These are phyloP conservation scores for Anthophora plumipes DNA, from an alignment of 2,888 invertebrate species.

Conservation along the genomic window DNA sequence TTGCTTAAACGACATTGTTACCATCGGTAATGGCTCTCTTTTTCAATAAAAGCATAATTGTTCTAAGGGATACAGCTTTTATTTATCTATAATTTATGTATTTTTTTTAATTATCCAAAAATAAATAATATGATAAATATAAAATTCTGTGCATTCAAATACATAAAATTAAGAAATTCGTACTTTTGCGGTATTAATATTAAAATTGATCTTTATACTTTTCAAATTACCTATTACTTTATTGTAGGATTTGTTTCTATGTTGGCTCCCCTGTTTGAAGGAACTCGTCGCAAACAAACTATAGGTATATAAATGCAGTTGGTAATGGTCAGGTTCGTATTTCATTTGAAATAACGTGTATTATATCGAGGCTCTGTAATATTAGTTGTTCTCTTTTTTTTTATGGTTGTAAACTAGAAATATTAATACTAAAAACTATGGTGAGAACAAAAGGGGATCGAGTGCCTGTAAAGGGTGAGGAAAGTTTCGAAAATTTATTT, in stretches of 20 bases:
- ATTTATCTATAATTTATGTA: background rate
- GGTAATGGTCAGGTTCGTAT: background rate
- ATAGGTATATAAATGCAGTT: no score
- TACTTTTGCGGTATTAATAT: background rate
- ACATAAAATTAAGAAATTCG: background rate
- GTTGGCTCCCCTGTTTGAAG: slow-evolving; percentile 24
- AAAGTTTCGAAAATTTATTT: background rate
- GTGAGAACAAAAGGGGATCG: slow-evolving; percentile 72
- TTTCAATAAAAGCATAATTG: slow-evolving; percentile 42
- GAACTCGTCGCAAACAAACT: no score
- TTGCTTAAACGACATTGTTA: slow-evolving; percentile 42
- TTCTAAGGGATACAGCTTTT: background rate
- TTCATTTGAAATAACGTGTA: slow-evolving; percentile 31
- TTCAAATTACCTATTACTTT: background rate
- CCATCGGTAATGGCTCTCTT: slow-evolving; percentile 9
- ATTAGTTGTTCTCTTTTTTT: background rate
- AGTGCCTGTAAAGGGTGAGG: slow-evolving; percentile 66
- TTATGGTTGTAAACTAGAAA: background rate
- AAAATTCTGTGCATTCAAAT: background rate
- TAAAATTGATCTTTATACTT: background rate
- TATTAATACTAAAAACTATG: slow-evolving; percentile 51
- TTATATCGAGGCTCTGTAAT: background rate
- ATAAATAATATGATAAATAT: background rate
- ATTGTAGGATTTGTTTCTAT: background rate
- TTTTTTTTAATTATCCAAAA: background rate